Evolutionary conservation across 2,797 vertebrate species (phyloP), one percentile per base, ranked within the genome.

Genomic region (Thalassophryne amazonica): DNA sequence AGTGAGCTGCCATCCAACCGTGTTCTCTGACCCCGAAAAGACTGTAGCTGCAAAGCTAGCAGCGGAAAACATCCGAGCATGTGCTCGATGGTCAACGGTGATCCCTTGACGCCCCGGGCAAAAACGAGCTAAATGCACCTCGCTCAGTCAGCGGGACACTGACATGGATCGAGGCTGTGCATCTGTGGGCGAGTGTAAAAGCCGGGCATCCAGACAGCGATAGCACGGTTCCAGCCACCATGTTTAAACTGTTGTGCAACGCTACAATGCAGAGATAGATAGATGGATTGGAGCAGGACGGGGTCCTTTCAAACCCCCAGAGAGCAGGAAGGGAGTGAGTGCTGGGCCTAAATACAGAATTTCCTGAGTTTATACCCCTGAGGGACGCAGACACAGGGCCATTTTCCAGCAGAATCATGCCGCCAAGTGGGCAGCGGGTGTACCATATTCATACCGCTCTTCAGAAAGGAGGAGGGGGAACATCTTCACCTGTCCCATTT

Each of bases 401-500:
- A 80, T 86, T 88, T 86, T 86, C 84, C 78, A 79, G 73, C 73
- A 85, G 81, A 86, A 87, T 88, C 84, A 70, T 87, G 84, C 82
- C 61, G 80, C 80, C 72, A 62, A 87, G 83, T 87, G 78, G 67
- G 84, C 78, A 69, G 72, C 42, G 73, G 84, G 77, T 87, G 90
- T 87, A 88, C 86, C 87, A 90, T 88, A 88, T 89, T 90, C 87
- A 90, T 88, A 77, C 76, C 60, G 56, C 73, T 73, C 69, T 79
- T 79, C 73, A 66, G 52, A 80, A 30, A 35, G 43, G 46, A 53
- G 50, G 57, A 66, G 42, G 43, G 67, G 63, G 60, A 39, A 57
- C 62, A 73, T 78, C 74, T 78, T 85, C 80, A 87, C 83, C 82
- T 83, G 82, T 83, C 76, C 82, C 65, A 80, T 80, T 83, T 85